Evolutionary conservation across 2,888 invertebrate species (phyloP), one percentile per base, ranked within the genome.

Genomic region (Andrena fulva): DNA sequence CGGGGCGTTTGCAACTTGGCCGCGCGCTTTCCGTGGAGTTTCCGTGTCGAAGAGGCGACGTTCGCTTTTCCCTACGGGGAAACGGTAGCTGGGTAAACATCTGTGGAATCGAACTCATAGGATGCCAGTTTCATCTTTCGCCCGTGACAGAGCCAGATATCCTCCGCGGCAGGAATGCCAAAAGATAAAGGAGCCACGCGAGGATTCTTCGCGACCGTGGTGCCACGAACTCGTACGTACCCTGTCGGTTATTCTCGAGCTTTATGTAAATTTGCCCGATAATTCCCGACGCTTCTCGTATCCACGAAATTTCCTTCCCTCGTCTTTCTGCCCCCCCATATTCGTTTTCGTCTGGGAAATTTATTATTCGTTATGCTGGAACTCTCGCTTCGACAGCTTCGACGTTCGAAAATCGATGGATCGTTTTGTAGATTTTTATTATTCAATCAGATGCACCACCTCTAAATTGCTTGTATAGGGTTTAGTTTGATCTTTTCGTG

Each of bases 101-200:
- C 74, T 76, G 69, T 60, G 72, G 76, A 69, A 67, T 59, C 68
- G 60, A 72, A 67, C 66, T 77, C 72, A 81, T 80, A 80, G 72
- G 76, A 52, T 50, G 52, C n/a, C 70, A 12, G 33, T 54, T 67
- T 77, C 69, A 60, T 75, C 70, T 69, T 69, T 70, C 27, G 2
- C 59, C 16, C 3, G 8, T 7, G 27, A 48, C 24, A 24, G 54
- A 27, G 24, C 16, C 48, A 48, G 50, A 42, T 50, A 72, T 64
- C 54, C 42, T 69, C 59, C 64, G 27, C 63, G 52, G 52, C 29
- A 20, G 24, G 27, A 31, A 33, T 72, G 52, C 33, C 52, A n/a
- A 54, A 52, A 64, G 72, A 72, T 72, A 42, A 59, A 69, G 35
- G 72, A 64, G 33, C 33, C 72, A 63, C 72, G 52, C 1, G 62